Percentiles rank a stretch among this genome's conserved stretches.
Conservation (phyloP, 2,113 vertebrate genomes). For the Pelobates fuscus region DNA sequence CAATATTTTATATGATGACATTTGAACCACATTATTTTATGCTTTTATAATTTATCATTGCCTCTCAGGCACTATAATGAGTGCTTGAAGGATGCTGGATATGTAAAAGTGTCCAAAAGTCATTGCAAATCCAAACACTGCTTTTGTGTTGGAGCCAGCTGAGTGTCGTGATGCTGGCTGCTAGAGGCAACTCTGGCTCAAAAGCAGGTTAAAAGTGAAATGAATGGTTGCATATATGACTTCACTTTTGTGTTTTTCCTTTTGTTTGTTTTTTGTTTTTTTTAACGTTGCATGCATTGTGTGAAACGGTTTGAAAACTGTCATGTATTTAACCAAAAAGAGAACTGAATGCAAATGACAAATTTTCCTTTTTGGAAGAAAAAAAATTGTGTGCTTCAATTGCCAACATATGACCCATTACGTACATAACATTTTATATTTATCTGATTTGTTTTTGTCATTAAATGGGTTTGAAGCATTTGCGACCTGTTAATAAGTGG, state of each 20-base stretch:
- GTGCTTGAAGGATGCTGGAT: constrained; percentile 27
- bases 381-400: constrained; percentile 26
- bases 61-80: constrained; percentile 19
- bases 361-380: constrained; percentile 2
- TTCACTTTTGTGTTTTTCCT: neutral
- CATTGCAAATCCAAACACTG: constrained; percentile 12
- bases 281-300: constrained; percentile 34
- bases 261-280: constrained; percentile 14
- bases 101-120: constrained; percentile 28
- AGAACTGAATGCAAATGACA: constrained; percentile 17
- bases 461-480: constrained; percentile 50
- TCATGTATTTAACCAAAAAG: constrained; percentile 10
- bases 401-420: constrained; percentile 13
- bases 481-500: constrained; percentile 35
- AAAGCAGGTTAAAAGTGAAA: neutral
- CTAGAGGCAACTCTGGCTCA: constrained; percentile 21
- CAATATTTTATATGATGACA: constrained; percentile 65
- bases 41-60: constrained; percentile 33
- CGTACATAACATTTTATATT: constrained; percentile 31
- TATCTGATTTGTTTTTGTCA: constrained; percentile 39
- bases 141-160: constrained; percentile 34
- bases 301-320: constrained; percentile 31
- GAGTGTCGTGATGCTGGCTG: constrained; percentile 10
- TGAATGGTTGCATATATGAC: neutral
- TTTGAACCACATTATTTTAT: constrained; percentile 59